phyloP scores from a whole-genome alignment of 2,113 vertebrate species.

The Macrotis lagotis region DNA sequence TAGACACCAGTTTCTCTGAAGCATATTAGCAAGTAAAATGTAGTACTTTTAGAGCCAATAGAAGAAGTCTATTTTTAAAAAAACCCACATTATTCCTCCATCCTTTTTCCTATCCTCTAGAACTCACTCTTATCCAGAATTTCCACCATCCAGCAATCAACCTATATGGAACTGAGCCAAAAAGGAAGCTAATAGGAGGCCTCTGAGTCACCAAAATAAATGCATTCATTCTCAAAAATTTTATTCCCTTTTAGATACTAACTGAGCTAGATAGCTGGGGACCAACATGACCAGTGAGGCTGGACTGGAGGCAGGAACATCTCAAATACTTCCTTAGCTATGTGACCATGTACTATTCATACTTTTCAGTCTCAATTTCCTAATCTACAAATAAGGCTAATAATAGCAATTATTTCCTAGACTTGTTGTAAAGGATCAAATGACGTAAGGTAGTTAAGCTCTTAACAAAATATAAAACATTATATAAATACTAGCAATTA shows the following conservation, averaged over 20 bases:
- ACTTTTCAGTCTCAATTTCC: background rate
- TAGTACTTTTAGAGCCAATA: background rate
- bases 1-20: background rate
- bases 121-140: background rate
- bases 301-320: background rate
- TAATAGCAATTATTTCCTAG: background rate
- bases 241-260: background rate
- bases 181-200: slow-evolving; percentile 1
- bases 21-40: background rate
- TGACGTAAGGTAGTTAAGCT: background rate
- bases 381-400: background rate
- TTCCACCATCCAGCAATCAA: background rate
- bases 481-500: background rate
- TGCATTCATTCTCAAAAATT: background rate
- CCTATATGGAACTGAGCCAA: background rate
- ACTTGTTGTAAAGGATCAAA: background rate
- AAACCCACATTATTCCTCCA: background rate
- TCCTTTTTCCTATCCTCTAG: background rate
- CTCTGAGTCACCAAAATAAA: slow-evolving; percentile 28
- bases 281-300: background rate
- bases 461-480: background rate
- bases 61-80: background rate
- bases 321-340: background rate
- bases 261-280: background rate
- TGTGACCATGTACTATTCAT: too few species aligned